These are phyloP conservation scores for Endomychus coccineus DNA, from an alignment of 2,888 invertebrate genomes.

Conservation along the genomic window DNA sequence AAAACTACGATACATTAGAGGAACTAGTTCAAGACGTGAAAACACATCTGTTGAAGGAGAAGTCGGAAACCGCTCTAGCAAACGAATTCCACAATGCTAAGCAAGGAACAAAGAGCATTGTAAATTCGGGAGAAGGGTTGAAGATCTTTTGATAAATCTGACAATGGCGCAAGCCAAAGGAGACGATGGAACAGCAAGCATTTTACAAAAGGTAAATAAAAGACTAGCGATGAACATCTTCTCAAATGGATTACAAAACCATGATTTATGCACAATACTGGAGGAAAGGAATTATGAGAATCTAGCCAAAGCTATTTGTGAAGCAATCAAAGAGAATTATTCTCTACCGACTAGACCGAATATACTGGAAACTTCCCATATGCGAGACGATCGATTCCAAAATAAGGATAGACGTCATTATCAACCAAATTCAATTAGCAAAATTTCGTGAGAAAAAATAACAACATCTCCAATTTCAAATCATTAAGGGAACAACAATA, in stretches of 20 bases:
- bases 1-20: conserved; percentile 9
- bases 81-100: conserved; percentile 13
- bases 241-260: conserved; percentile 18
- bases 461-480: too few relatives aligned
- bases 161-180: conserved; percentile 20
- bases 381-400: background rate
- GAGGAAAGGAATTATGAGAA: conserved; percentile 18
- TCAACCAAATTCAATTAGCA: too few relatives aligned
- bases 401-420: too few relatives aligned
- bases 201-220: conserved; percentile 18
- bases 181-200: conserved; percentile 5
- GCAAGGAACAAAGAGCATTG: conserved; percentile 16
- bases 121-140: conserved; percentile 17
- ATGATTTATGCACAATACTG: conserved; percentile 16
- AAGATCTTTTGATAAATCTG: conserved; percentile 18
- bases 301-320: conserved; percentile 13
- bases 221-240: conserved; percentile 22
- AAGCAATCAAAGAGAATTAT: conserved; percentile 13
- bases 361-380: background rate
- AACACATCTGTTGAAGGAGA: conserved; percentile 16
- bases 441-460: too few relatives aligned
- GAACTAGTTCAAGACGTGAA: conserved; percentile 18
- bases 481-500: too few relatives aligned
- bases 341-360: conserved; percentile 1
- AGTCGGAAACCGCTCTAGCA: conserved; percentile 16